These are phyloP conservation scores for Synergus laeviventris DNA, from an alignment of 2,888 invertebrate species.

Conservation along the genomic window DNA sequence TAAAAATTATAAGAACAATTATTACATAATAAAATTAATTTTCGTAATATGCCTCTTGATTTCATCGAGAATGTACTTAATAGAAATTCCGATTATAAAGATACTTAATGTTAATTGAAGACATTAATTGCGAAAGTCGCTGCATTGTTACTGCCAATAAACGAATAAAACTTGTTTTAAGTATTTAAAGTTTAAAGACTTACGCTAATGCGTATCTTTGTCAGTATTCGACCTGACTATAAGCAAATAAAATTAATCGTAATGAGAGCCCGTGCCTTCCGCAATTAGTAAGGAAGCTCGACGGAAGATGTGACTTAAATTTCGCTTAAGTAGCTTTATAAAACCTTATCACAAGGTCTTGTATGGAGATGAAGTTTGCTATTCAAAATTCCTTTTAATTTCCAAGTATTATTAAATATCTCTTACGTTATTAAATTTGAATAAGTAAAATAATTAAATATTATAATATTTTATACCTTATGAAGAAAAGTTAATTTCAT, in stretches of 20 bases:
- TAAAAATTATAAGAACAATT: neutral
- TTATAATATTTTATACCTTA: neutral
- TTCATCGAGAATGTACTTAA: neutral
- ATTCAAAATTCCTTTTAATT: neutral
- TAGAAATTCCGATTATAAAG: neutral
- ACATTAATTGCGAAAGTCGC: neutral
- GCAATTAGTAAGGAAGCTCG: conserved; percentile 3
- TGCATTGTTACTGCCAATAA: neutral
- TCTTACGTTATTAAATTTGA: neutral
- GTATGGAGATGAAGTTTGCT: neutral
- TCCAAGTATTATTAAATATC: neutral
- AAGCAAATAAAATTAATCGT: conserved; percentile 33
- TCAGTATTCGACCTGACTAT: neutral
- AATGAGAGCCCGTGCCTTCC: conserved; percentile 17
- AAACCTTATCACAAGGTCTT: neutral
- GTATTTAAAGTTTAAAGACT: neutral
- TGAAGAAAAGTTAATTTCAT: neutral
- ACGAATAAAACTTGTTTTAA: neutral
- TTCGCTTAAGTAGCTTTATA: neutral
- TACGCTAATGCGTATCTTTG: neutral
- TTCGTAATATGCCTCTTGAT: neutral
- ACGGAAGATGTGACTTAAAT: neutral
- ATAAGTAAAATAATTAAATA: neutral
- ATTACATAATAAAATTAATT: too few species aligned
- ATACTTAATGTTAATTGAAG: neutral